Conservation (phyloP, 2,113 vertebrate genomes). For the Struthidea cinerea region DNA sequence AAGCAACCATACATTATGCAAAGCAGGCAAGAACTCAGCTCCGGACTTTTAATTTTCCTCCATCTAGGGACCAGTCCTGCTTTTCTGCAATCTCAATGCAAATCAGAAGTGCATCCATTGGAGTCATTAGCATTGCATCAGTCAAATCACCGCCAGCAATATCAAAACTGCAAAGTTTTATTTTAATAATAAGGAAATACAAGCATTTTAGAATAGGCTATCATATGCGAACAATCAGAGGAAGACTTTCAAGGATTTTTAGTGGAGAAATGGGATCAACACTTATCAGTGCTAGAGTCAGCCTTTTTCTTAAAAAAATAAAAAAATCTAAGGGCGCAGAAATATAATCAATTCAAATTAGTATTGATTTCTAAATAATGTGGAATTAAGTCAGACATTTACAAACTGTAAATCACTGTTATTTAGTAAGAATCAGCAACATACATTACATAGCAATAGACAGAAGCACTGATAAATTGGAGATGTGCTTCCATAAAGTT, state of each 20-base stretch:
- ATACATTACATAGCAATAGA: background rate
- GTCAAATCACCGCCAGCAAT: slow-evolving; percentile 23
- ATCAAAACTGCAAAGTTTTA: background rate
- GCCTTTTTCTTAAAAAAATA: background rate
- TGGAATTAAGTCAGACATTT: slow-evolving; percentile 40
- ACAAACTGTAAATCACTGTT: slow-evolving; percentile 51
- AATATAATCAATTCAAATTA: slow-evolving; percentile 61
- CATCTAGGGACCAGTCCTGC: slow-evolving; percentile 45
- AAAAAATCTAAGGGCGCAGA: background rate
- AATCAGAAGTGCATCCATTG: slow-evolving; percentile 31
- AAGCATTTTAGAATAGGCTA: background rate
- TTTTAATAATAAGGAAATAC: slow-evolving; percentile 2
- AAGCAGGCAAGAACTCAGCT: slow-evolving; percentile 23
- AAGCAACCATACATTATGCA: slow-evolving; percentile 22
- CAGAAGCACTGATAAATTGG: background rate
- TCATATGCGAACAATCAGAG: background rate
- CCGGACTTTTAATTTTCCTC: slow-evolving; percentile 9
- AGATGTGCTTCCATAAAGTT: background rate
- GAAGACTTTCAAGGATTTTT: background rate
- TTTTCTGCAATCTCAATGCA: slow-evolving; percentile 27
- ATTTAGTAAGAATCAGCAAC: slow-evolving; percentile 26
- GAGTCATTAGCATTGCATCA: slow-evolving; percentile 46
- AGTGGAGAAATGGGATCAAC: background rate
- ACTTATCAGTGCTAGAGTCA: background rate
- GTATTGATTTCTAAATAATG: slow-evolving; percentile 53